phyloP scores from a whole-genome alignment of 2,113 vertebrate genomes.

The Notothenia rossii region DNA sequence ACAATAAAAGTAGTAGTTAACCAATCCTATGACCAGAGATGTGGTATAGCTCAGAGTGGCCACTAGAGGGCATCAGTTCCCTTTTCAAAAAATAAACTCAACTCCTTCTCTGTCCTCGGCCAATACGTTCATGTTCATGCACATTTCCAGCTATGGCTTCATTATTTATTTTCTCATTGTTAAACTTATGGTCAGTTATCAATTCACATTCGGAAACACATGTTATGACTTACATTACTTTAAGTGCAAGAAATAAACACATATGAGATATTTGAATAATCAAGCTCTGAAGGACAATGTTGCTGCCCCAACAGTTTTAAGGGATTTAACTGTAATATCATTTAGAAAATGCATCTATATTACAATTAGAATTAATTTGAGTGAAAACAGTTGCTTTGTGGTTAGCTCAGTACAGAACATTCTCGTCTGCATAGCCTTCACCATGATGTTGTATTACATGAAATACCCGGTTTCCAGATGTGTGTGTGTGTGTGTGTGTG shows the following conservation, averaged over 20 bases:
- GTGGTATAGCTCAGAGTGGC: background rate
- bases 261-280: too few species aligned
- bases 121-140: background rate
- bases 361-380: too few species aligned
- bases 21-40: background rate
- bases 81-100: background rate
- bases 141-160: background rate
- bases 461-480: background rate
- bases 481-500: too few species aligned
- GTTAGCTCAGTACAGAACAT: background rate
- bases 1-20: background rate
- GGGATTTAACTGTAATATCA: too few species aligned
- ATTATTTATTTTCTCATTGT: background rate
- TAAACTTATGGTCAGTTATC: background rate
- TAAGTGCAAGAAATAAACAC: too few species aligned
- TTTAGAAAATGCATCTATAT: too few species aligned
- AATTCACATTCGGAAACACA: background rate
- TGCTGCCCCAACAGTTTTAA: too few species aligned
- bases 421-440: background rate
- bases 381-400: too few species aligned
- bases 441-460: background rate
- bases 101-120: background rate
- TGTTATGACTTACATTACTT: background rate
- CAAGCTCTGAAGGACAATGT: too few species aligned
- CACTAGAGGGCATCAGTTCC: slow-evolving; percentile 51